Base-by-base conservation (phyloP, 2,888 invertebrate species). In the Hartigia nigra region DNA sequence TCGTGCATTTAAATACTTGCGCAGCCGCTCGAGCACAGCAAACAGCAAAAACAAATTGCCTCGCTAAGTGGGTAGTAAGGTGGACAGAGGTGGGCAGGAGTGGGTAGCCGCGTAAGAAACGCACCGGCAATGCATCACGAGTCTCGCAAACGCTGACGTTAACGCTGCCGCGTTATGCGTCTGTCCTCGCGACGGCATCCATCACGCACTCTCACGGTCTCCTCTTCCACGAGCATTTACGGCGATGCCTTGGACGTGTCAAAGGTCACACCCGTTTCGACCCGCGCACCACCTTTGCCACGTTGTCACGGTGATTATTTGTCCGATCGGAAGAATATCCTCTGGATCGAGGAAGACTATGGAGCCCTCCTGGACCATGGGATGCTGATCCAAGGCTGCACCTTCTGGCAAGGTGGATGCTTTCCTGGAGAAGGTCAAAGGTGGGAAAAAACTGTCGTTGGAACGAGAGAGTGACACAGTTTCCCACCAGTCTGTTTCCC, bases 11-110 rank as follows among this genome's bases (percentile, higher is more conserved):
- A 72, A 72, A 72, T 72, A 72, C 72, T 72, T 23, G 72, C 72
- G 72, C 32, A 23, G 55, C 55, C 55, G 55, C 55, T 55, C 55
- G 75, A 12, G 72, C 5, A 79, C 5, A 79, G 81, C 77, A 72
- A 34, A 72, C 82, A 70, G 81, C 82, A 86, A 86, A 86, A 86
- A 86, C 87, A 86, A 86, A 87, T 87, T 87, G 86, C 85, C 84
- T 82, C 79, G 80, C 85, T 86, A 86, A 88, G 85, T 86, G 86
- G 86, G 81, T 82, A 83, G 87, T 83, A 82, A 83, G 55, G 55
- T 55, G 39, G 39, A 39, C 39, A 14, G 32, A 70, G 85, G 83
- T 82, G 80, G 85, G 81, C 81, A 83, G 80, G 84, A 84, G 86
- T 85, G 84, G 86, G 84, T 72, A 84, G 85, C 74, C 74, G 81